Conservation (phyloP, 2,888 invertebrate genomes). For the Heteropelma amictum region DNA sequence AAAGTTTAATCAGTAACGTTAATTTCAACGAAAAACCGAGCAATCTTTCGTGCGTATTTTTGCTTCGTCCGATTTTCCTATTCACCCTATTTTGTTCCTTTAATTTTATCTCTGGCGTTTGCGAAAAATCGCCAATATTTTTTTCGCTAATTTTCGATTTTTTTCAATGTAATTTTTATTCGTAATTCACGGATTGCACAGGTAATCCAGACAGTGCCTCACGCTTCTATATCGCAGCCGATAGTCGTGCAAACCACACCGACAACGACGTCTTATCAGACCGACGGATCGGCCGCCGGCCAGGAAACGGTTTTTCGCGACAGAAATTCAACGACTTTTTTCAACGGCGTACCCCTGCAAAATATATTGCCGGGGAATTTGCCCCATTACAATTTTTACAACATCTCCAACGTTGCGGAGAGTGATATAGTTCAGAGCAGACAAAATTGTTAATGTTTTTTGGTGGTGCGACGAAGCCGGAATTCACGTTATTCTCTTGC, state of each 20-base stretch:
- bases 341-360: conserved; percentile 68
- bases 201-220: conserved; percentile 69
- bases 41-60: too few relatives aligned
- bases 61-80: too few relatives aligned
- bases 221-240: conserved; percentile 68
- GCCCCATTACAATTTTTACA: conserved; percentile 74
- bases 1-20: too few relatives aligned
- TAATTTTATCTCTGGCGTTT: too few relatives aligned
- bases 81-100: too few relatives aligned
- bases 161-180: neutral
- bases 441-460: conserved; percentile 56
- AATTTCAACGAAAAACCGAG: too few relatives aligned
- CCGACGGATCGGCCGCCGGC: conserved; percentile 59
- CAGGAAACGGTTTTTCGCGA: conserved; percentile 68
- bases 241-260: conserved; percentile 72
- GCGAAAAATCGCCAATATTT: neutral
- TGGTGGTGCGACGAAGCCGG: too few relatives aligned
- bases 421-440: conserved; percentile 70
- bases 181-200: conserved; percentile 19
- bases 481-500: too few relatives aligned
- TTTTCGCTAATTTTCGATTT: neutral
- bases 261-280: conserved; percentile 63
- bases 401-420: conserved; percentile 71
- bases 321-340: conserved; percentile 70
- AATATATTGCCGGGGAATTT: conserved; percentile 72